Base-by-base conservation (phyloP, 2,888 invertebrate species). In the Gerris lacustris region DNA sequence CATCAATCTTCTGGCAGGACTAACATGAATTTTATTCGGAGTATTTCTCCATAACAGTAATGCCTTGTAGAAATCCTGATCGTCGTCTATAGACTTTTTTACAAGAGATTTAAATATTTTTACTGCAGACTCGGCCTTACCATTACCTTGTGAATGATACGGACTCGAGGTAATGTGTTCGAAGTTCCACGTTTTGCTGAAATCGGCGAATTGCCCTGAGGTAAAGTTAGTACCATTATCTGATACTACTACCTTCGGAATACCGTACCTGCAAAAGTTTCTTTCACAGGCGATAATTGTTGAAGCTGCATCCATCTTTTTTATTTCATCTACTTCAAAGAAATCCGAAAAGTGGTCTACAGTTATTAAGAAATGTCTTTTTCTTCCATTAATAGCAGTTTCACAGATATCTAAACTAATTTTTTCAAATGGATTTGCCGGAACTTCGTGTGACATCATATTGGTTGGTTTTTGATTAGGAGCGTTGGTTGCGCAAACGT, bases 111-210 rank as follows among this genome's bases (percentile, higher is more conserved):
- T 55, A 55, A 55, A 55, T 55, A 55, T 55, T 15, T 55, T 55
- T 9, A 55, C 55, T 11, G 55, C 55, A 9, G 55, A 9, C 55
- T 55, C 55, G 9, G 55, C 55, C 15, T 55, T 55, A 11, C 71
- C 71, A 67, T 69, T 71, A 11, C 69, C 68, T 44, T 71, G 71
- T 31, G 69, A 55, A 31, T 43, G 69, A 63, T 71, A 66, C 18
- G 69, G 69, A 55, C 55, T 68, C 6, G 69, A 66, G 7, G 67
- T 67, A 11, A 6, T 31, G 63, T 71, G 71, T 6, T 69, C 55
- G 69, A 71, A 71, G 43, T 63, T 69, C 69, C 67, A 17, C 31
- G 66, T n/a, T 17, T 44, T 7, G 2, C 6, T 44, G 69, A 71
- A 44, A 15, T 45, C 44, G n/a, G 44, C 45, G 67, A 71, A 71